phyloP scores from a whole-genome alignment of 2,888 invertebrate species.

The Pyrrhia umbra region DNA sequence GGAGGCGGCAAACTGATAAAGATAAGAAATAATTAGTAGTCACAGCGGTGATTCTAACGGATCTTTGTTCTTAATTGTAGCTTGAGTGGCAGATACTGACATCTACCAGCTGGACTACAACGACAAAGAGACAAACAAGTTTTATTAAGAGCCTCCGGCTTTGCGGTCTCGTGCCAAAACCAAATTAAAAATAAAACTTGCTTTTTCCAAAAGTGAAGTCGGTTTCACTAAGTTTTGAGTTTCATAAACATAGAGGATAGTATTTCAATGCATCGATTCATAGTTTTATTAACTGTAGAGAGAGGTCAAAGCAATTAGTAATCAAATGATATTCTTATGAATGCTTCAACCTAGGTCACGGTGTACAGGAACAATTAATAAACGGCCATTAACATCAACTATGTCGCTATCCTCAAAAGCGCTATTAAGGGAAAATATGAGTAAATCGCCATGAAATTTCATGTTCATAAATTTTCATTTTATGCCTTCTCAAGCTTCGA shows the following conservation, averaged over 20 bases:
- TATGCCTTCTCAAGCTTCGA: slow-evolving; percentile 38
- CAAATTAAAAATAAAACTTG: neutral
- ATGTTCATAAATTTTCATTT: slow-evolving; percentile 54
- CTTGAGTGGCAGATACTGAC: slow-evolving; percentile 62
- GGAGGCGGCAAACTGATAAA: slow-evolving; percentile 69
- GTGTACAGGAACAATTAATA: slow-evolving; percentile 31
- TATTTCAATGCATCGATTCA: neutral
- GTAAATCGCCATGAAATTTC: slow-evolving; percentile 31
- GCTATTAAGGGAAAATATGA: neutral
- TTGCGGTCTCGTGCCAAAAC: slow-evolving; percentile 40
- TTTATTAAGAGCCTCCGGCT: slow-evolving; percentile 27
- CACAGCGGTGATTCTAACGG: slow-evolving; percentile 73
- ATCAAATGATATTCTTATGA: slow-evolving; percentile 23
- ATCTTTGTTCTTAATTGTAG: slow-evolving; percentile 74
- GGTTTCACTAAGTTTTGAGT: slow-evolving; percentile 24
- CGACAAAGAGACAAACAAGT: slow-evolving; percentile 42
- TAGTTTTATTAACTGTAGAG: slow-evolving; percentile 17
- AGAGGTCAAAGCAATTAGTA: slow-evolving; percentile 39
- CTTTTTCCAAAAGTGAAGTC: neutral
- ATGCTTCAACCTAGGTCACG: slow-evolving; percentile 33
- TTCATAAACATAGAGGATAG: slow-evolving; percentile 6
- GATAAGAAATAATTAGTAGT: slow-evolving; percentile 77
- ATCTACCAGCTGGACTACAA: slow-evolving; percentile 40
- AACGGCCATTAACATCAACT: slow-evolving; percentile 37
- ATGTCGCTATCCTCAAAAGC: slow-evolving; percentile 19